phyloP scores from a whole-genome alignment of 2,797 vertebrate genomes.

The Manis pentadactyla region DNA sequence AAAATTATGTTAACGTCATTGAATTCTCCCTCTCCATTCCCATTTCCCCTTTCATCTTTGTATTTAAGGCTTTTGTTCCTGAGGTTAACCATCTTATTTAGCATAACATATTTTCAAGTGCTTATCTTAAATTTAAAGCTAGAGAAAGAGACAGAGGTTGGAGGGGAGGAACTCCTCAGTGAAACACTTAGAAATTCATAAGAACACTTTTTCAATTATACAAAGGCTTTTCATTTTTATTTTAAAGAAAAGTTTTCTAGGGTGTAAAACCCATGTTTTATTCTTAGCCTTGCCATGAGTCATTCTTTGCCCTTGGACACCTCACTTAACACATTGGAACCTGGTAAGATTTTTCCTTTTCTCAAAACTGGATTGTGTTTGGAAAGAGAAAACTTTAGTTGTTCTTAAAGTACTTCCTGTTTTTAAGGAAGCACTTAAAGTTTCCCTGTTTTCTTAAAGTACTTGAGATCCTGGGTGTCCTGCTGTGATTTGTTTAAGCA shows the following conservation, averaged over 20 bases:
- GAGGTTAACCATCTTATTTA: background rate
- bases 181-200: conserved; percentile 51
- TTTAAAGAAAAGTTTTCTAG: conserved; percentile 72
- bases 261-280: conserved; percentile 70
- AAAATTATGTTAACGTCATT: conserved; percentile 17
- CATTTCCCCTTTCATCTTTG: background rate
- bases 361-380: conserved; percentile 58
- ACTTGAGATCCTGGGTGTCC: conserved; percentile 1
- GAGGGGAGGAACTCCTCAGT: background rate
- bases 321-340: conserved; percentile 70
- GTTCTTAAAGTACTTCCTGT: background rate
- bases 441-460: conserved; percentile 50
- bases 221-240: conserved; percentile 57
- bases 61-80: background rate
- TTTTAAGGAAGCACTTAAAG: no score
- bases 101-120: background rate
- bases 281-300: conserved; percentile 77
- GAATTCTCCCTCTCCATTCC: background rate
- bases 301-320: conserved; percentile 73
- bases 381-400: conserved; percentile 50
- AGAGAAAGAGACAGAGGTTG: background rate
- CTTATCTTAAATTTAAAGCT: conserved; percentile 13
- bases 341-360: conserved; percentile 64
- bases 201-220: conserved; percentile 50
- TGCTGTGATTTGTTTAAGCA: conserved; percentile 47